These are phyloP conservation scores for Meandrusa payeni DNA, from an alignment of 2,888 invertebrate species.

Conservation along the genomic window DNA sequence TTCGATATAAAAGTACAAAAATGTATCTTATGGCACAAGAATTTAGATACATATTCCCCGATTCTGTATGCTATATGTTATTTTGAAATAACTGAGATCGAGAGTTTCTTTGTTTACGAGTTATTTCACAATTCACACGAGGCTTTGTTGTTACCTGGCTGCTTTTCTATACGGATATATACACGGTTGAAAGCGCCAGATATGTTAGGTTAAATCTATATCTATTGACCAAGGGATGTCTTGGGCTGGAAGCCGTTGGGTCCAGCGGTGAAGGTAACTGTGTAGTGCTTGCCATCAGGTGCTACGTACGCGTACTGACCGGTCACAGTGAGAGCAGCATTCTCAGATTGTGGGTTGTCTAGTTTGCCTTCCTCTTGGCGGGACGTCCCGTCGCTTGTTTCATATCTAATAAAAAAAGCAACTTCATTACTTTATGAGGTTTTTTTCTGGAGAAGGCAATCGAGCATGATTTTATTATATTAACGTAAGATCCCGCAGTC, in stretches of 20 bases:
- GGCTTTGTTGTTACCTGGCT: neutral
- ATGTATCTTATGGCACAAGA: conserved; percentile 66
- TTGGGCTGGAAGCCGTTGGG: conserved; percentile 83
- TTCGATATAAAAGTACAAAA: conserved; percentile 50
- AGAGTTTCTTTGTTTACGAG: conserved; percentile 28
- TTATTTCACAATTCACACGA: conserved; percentile 18
- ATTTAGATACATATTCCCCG: conserved; percentile 48
- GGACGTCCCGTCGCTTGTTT: conserved; percentile 85
- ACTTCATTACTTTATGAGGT: too few species aligned
- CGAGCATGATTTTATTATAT: too few species aligned
- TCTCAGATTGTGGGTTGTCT: conserved; percentile 83
- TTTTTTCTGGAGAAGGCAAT: too few species aligned
- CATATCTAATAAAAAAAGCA: conserved; percentile 71
- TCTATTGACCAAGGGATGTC: conserved; percentile 70
- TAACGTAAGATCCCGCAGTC: too few species aligned
- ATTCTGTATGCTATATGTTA: conserved; percentile 35
- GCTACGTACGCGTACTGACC: conserved; percentile 84
- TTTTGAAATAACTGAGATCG: conserved; percentile 47
- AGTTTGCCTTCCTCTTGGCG: conserved; percentile 83
- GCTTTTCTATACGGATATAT: conserved; percentile 7
- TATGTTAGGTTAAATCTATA: conserved; percentile 16
- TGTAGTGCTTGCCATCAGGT: conserved; percentile 84
- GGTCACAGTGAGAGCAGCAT: conserved; percentile 82
- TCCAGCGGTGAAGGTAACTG: conserved; percentile 82
- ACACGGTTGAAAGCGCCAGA: conserved; percentile 17